Evolutionary conservation across 2,113 vertebrate species (phyloP).

Genomic region (Entelurus aequoreus): DNA sequence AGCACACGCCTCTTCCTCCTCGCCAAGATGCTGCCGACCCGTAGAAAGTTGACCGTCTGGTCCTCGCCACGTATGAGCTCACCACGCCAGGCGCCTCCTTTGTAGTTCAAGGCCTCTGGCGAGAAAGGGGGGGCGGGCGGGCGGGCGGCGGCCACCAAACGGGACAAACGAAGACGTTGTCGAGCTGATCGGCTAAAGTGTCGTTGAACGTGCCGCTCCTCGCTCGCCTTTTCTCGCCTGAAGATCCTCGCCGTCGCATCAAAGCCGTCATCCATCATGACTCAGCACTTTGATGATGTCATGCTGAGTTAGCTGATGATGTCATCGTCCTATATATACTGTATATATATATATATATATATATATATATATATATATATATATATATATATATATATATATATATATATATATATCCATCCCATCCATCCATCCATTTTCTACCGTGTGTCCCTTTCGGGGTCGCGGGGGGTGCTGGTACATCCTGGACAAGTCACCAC

Average conservation of each 20-base stretch:
- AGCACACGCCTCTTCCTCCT: not conserved
- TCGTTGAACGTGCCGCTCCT: not conserved
- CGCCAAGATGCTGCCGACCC: not conserved
- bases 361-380: too few species aligned
- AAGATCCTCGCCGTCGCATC: not conserved
- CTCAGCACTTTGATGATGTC: not conserved
- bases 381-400: too few species aligned
- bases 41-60: not conserved
- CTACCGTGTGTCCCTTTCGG: too few species aligned
- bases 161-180: not conserved
- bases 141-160: not conserved
- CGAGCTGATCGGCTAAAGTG: slow-evolving; percentile 1
- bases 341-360: too few species aligned
- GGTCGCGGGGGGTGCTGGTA: too few species aligned
- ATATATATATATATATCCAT: too few species aligned
- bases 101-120: not conserved
- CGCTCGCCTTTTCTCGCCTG: not conserved
- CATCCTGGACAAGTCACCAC: too few species aligned
- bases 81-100: not conserved
- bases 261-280: not conserved
- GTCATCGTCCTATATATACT: too few species aligned
- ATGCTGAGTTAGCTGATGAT: too few species aligned
- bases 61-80: not conserved
- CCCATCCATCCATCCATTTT: too few species aligned
- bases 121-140: not conserved